These are phyloP conservation scores for Clavelina lepadiformis DNA, from an alignment of 23 tunicate genomes.

Conservation along the genomic window DNA sequence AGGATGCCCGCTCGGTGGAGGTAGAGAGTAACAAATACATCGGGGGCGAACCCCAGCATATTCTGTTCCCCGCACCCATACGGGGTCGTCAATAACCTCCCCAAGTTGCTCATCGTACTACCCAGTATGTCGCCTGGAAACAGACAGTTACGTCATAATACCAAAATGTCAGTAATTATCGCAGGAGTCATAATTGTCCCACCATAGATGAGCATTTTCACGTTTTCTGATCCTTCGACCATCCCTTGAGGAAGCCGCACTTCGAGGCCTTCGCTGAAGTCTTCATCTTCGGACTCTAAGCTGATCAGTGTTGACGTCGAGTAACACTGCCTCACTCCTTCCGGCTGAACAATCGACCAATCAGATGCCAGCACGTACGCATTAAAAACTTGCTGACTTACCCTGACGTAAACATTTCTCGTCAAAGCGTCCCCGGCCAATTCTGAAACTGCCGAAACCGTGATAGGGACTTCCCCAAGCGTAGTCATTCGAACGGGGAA, in stretches of 20 bases:
- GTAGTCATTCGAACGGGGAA: conserved; percentile 59
- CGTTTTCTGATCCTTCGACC: conserved; percentile 55
- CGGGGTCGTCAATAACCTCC: conserved; percentile 51
- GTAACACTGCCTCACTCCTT: conserved; percentile 52
- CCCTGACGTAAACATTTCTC: conserved; percentile 63
- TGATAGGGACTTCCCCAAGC: conserved; percentile 67
- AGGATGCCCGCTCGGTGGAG: conserved; percentile 43
- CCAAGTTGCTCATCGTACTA: conserved; percentile 70
- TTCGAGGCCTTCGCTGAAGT: conserved; percentile 3
- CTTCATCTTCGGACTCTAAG: conserved; percentile 5
- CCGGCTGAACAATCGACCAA: conserved; percentile 36
- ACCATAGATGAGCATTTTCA: conserved; percentile 69
- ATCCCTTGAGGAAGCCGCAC: conserved; percentile 34
- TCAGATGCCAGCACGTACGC: neutral
- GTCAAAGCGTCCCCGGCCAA: conserved; percentile 60
- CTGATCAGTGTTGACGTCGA: conserved; percentile 42
- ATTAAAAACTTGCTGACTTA: conserved; percentile 5
- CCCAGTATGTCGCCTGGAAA: conserved; percentile 79
- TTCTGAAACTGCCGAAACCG: conserved; percentile 62
- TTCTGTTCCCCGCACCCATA: conserved; percentile 92
- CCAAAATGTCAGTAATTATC: neutral
- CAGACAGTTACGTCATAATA: neutral
- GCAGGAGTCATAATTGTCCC: neutral
- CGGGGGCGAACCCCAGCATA: conserved; percentile 83
- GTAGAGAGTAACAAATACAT: conserved; percentile 80